Conservation (phyloP, 2,888 invertebrate species). For the Gryllus longicercus region DNA sequence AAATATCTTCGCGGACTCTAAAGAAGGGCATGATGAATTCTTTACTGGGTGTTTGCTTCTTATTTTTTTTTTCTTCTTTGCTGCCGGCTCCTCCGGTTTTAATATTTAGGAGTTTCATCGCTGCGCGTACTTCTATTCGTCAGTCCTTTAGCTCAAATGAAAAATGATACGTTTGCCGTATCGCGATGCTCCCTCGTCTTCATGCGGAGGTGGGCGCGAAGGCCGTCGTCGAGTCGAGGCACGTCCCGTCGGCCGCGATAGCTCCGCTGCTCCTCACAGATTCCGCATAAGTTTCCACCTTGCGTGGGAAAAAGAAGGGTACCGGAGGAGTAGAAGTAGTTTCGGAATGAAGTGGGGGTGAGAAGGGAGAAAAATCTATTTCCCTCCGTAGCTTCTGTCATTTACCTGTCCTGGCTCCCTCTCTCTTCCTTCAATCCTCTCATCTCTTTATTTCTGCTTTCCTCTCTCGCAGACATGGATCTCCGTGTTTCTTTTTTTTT, state of each 20-base stretch:
- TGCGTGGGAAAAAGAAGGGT: not conserved
- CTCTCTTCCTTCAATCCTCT: not conserved
- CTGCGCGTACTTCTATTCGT: not conserved
- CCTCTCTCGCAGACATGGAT: no score
- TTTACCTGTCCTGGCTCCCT: not conserved
- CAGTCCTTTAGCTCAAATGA: not conserved
- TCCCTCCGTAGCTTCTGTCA: not conserved
- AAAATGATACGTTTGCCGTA: not conserved
- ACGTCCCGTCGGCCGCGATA: not conserved
- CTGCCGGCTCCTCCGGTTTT: not conserved
- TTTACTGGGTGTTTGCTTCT: not conserved
- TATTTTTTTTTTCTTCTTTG: not conserved
- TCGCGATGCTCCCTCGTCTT: not conserved
- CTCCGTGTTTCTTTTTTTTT: no score
- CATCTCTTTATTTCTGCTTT: no score
- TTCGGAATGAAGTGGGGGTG: not conserved
- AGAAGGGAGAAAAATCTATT: not conserved
- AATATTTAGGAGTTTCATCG: constrained; percentile 1
- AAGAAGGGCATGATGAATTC: not conserved
- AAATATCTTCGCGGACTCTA: not conserved
- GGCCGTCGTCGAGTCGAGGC: not conserved
- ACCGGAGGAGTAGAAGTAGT: not conserved
- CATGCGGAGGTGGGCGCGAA: not conserved
- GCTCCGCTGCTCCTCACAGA: not conserved
- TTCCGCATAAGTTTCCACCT: not conserved